Base-by-base conservation (phyloP, 2,797 vertebrate species). In the Myiotriccus ornatus region DNA sequence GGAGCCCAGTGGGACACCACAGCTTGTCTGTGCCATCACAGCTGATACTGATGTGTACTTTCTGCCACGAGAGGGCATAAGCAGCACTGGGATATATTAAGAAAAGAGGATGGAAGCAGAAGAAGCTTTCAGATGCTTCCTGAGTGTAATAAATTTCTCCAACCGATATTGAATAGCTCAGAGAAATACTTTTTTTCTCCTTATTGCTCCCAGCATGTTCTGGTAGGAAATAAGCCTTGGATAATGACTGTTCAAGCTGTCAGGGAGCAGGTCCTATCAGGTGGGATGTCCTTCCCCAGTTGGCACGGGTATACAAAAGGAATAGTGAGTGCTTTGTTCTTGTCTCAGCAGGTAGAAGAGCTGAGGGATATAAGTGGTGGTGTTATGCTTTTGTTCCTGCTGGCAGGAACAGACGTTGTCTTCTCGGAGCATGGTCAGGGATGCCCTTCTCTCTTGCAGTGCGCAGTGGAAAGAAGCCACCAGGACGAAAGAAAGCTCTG, bases 41-140 rank as follows among this genome's bases (percentile, higher is more conserved):
- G 76, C 68, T 53, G 12, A 14, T 74, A 4, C 35, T 52, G 10
- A 18, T 79, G 63, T 32, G 52, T 56, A 17, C 8, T 64, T 93
- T 82, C 62, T 88, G 60, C 96, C 96, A 94, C 96, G 6, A 97
- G 96, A 84, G 96, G 97, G 96, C 94, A 76, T 90, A 81, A 91
- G 84, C 27, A 56, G 84, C 92, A 78, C 76, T 93, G 90, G 55
- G 73, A 96, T 81, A 15, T 44, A 30, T 68, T 63, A 27, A 21
- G 27, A n/a, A 53, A 79, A 35, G n/a, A 46, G 44, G 19, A 56
- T 41, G 34, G n/a, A 39, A 62, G 46, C n/a, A 27, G 50, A 90
- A 89, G 69, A 63, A 59, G 46, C 25, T 59, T 92, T 80, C 44
- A 60, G 32, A 57, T 86, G 63, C 32, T 89, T 90, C 49, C 13